Percentiles rank a stretch among this genome's conserved stretches.
phyloP scores from a whole-genome alignment of 1,140 invertebrate genomes.

The Heliconius hermathena region DNA sequence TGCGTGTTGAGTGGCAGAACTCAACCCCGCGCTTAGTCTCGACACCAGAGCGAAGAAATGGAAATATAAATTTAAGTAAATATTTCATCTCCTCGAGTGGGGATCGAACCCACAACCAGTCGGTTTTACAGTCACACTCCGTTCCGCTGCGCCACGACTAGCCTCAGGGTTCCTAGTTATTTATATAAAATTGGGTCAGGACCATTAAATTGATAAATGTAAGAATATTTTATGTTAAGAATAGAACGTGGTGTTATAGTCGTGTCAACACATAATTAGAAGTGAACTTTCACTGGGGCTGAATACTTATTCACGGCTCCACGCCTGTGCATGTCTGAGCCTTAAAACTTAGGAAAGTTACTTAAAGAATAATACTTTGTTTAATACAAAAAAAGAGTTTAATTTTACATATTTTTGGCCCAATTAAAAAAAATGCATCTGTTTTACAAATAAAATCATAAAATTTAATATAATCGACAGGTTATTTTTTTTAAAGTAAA shows the following conservation, averaged over 20 bases:
- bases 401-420: conserved; percentile 9
- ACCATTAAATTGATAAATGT: conserved; percentile 16
- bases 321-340: conserved; percentile 31
- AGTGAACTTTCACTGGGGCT: not conserved
- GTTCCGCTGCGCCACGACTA: too few relatives aligned
- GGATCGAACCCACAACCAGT: too few relatives aligned
- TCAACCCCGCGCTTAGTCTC: too few relatives aligned
- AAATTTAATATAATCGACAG: too few relatives aligned
- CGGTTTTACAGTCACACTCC: too few relatives aligned
- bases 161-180: too few relatives aligned
- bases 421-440: not conserved
- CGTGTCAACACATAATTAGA: conserved; percentile 30
- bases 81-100: too few relatives aligned
- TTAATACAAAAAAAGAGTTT: conserved; percentile 4
- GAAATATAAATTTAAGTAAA: too few relatives aligned
- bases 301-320: not conserved
- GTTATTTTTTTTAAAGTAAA: too few relatives aligned
- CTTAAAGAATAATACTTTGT: conserved; percentile 1
- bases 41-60: too few relatives aligned
- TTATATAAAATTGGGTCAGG: not conserved
- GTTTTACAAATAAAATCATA: too few relatives aligned
- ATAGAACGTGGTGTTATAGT: conserved; percentile 3
- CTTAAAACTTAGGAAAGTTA: conserved; percentile 21
- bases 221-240: conserved; percentile 16
- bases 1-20: too few relatives aligned